Conservation (phyloP, 2,113 vertebrate species). For the Collichthys lucidus region DNA sequence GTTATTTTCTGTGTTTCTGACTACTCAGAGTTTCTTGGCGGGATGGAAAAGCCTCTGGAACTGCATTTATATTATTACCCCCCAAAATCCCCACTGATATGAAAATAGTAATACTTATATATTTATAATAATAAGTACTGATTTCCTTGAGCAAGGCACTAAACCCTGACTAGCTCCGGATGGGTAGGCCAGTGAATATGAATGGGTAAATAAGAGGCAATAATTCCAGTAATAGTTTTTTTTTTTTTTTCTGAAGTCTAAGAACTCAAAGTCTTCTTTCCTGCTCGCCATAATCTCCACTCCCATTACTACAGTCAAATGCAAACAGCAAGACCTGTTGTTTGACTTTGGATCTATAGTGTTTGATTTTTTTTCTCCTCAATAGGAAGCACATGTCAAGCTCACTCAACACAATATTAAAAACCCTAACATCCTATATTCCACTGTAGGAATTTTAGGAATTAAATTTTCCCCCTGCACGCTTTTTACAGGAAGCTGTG, state of each 20-base stretch:
- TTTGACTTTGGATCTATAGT: conserved; percentile 34
- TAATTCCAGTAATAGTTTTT: background rate
- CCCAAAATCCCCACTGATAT: conserved; percentile 36
- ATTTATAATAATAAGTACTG: conserved; percentile 2
- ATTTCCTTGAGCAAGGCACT: too few species aligned
- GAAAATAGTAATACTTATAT: conserved; percentile 15
- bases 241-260: background rate
- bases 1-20: conserved; percentile 8
- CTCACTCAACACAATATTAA: conserved; percentile 49
- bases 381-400: conserved; percentile 61
- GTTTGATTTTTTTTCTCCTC: conserved; percentile 22
- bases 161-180: too few species aligned
- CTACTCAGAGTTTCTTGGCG: conserved; percentile 47
- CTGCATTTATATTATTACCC: conserved; percentile 18
- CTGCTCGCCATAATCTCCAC: background rate
- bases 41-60: conserved; percentile 10
- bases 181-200: too few species aligned
- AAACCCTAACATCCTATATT: conserved; percentile 54
- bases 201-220: background rate
- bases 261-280: background rate
- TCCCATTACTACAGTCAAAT: background rate
- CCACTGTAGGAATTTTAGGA: conserved; percentile 51
- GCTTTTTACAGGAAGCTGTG: conserved; percentile 30
- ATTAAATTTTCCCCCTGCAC: conserved; percentile 33
- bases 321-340: conserved; percentile 30